Conservation (phyloP, 2,797 vertebrate genomes). For the Sylvia borin region DNA sequence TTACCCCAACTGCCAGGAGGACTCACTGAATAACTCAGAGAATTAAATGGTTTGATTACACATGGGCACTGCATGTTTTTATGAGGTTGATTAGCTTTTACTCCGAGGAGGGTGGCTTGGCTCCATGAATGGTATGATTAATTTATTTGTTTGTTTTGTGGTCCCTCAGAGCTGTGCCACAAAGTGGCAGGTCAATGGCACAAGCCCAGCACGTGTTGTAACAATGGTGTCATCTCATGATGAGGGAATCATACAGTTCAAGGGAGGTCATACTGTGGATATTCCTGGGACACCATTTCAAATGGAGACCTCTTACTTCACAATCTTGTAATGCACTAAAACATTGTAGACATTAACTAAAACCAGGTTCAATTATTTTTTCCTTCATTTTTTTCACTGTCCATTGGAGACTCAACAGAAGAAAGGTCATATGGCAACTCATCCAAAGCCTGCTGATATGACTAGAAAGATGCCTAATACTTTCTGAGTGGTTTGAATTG, state of each 20-base stretch:
- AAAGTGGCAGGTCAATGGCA: not conserved
- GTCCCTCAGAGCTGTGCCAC: slow-evolving; percentile 8
- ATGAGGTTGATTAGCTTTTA: slow-evolving; percentile 28
- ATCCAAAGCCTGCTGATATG: not conserved
- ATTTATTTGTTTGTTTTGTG: slow-evolving; percentile 34
- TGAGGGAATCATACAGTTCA: not conserved
- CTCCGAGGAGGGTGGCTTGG: not conserved
- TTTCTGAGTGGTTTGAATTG: not conserved
- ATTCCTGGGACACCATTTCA: not conserved
- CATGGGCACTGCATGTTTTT: not conserved
- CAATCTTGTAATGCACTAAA: not conserved
- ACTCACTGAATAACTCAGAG: slow-evolving; percentile 60
- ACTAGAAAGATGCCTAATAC: not conserved
- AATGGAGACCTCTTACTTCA: not conserved
- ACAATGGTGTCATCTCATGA: not conserved
- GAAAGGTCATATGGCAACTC: not conserved
- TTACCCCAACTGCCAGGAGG: slow-evolving; percentile 28
- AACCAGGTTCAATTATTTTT: not conserved
- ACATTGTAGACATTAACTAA: not conserved
- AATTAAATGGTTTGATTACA: slow-evolving; percentile 32
- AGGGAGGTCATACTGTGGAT: not conserved
- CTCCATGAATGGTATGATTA: not conserved
- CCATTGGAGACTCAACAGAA: not conserved
- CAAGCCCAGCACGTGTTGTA: not conserved
- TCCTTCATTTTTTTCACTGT: not conserved